Percentiles rank a stretch among this genome's conserved stretches.
These are phyloP conservation scores for Drosophila differens DNA, from an alignment of 2,888 invertebrate species.

Conservation along the genomic window DNA sequence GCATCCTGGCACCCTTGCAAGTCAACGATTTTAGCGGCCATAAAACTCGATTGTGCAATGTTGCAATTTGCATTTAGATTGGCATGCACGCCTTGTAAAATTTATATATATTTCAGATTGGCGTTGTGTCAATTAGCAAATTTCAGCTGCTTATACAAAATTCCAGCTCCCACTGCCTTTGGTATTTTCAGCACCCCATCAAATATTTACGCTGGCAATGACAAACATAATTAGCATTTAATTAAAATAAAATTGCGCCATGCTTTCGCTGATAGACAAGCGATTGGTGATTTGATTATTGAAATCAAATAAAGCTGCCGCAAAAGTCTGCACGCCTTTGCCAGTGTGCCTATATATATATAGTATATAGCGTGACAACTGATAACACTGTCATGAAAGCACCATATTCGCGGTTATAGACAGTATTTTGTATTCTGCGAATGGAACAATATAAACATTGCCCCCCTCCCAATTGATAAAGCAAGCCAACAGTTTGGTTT, in stretches of 20 bases:
- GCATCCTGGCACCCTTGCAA: conserved; percentile 24
- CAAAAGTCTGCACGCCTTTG: conserved; percentile 40
- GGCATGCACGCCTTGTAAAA: conserved; percentile 22
- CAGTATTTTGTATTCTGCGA: conserved; percentile 6
- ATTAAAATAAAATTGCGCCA: conserved; percentile 76
- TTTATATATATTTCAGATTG: conserved; percentile 20
- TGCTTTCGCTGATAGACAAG: conserved; percentile 58
- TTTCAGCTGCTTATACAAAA: conserved; percentile 17
- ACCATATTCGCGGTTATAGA: conserved; percentile 8
- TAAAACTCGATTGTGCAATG: conserved; percentile 54
- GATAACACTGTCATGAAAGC: conserved; percentile 36
- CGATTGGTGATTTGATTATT: conserved; percentile 76
- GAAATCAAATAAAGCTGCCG: conserved; percentile 72
- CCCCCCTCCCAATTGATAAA: conserved; percentile 21
- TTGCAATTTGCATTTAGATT: conserved; percentile 78
- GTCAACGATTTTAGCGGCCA: conserved; percentile 29
- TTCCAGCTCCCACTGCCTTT: conserved; percentile 1
- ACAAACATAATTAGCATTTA: conserved; percentile 80
- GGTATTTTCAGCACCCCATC: conserved; percentile 22
- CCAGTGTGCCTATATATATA: conserved; percentile 46
- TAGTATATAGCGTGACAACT: conserved; percentile 22
- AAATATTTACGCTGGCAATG: conserved; percentile 68
- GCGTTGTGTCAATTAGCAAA: conserved; percentile 48
- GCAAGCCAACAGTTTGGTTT: conserved; percentile 15
- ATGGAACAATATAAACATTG: background rate